phyloP scores from a whole-genome alignment of 2,113 vertebrate genomes.

The Tragelaphus imberbis region DNA sequence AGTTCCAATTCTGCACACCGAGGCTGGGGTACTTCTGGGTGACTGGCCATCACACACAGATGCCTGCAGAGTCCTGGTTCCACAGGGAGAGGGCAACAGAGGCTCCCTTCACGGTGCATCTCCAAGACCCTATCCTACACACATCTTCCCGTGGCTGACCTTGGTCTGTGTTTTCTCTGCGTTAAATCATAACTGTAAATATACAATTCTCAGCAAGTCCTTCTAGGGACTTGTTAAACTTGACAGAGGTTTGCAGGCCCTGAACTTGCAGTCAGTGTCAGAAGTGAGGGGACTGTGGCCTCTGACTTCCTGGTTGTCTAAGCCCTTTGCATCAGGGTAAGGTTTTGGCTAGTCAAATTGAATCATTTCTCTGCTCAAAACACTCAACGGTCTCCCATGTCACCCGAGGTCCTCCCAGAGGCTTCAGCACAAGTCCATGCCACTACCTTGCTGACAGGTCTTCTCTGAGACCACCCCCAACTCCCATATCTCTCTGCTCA shows the following conservation, averaged over 20 bases:
- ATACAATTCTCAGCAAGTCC: neutral
- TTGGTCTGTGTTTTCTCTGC: neutral
- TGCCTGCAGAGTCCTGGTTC: neutral
- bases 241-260: neutral
- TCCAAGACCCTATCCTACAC: neutral
- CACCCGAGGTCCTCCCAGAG: neutral
- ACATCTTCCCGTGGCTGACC: fast-evolving
- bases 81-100: neutral
- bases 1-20: neutral
- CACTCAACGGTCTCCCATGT: neutral
- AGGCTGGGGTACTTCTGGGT: neutral
- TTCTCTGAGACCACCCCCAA: neutral
- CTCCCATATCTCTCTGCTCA: too few relatives aligned
- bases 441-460: neutral
- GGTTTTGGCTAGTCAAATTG: neutral
- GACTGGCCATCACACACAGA: neutral
- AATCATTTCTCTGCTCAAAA: neutral
- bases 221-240: fast-evolving
- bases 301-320: neutral
- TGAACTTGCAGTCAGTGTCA: neutral
- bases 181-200: neutral
- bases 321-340: neutral
- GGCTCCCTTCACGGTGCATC: neutral
- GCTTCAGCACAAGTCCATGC: too few relatives aligned
- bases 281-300: neutral